Conservation (phyloP, 2,113 vertebrate species). For the Pyrgilauda ruficollis region DNA sequence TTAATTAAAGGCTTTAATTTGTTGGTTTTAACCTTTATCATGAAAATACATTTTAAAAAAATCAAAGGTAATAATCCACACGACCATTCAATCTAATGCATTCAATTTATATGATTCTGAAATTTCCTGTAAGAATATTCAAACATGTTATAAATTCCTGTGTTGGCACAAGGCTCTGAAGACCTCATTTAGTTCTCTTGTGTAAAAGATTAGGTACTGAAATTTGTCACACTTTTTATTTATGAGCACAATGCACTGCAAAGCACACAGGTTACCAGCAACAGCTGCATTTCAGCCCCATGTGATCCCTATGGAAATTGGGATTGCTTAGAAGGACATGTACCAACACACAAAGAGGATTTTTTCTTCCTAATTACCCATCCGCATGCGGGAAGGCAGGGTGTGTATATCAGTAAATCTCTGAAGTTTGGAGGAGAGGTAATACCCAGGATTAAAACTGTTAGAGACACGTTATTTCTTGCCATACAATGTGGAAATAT, state of each 20-base stretch:
- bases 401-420: constrained; percentile 55
- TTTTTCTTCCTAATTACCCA: constrained; percentile 36
- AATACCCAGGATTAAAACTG: constrained; percentile 54
- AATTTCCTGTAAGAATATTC: neutral
- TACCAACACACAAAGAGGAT: constrained; percentile 28
- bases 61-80: neutral
- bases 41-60: neutral
- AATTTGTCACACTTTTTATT: neutral
- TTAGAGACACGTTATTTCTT: constrained; percentile 61
- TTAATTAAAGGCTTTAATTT: neutral
- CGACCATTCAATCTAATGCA: neutral
- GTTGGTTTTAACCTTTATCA: neutral
- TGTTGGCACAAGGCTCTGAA: neutral
- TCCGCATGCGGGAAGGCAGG: neutral
- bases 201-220: neutral
- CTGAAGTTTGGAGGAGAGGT: constrained; percentile 35
- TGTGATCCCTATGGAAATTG: neutral
- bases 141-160: neutral
- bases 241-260: neutral
- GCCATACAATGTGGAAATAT: constrained; percentile 18
- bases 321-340: neutral
- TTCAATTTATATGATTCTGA: neutral
- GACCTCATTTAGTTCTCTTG: neutral
- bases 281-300: neutral
- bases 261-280: neutral